These are phyloP conservation scores for Enteromius paludinosus DNA, from an alignment of 2,797 vertebrate species.

Conservation along the genomic window DNA sequence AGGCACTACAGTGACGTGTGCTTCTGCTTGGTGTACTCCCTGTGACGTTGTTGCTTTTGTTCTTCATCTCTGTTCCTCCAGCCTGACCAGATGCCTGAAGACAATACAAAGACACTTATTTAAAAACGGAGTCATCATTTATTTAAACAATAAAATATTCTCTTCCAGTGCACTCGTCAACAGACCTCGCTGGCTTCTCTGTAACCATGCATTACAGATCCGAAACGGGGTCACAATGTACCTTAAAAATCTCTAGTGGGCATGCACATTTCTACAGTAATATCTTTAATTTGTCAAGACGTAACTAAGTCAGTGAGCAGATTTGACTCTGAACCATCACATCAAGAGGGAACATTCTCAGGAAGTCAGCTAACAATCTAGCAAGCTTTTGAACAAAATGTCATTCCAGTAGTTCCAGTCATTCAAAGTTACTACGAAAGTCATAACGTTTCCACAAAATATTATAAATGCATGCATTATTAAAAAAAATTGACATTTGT, in stretches of 20 bases:
- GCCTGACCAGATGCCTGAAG: slow-evolving; percentile 62
- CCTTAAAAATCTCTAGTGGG: slow-evolving; percentile 25
- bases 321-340: background rate
- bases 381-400: background rate
- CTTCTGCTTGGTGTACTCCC: slow-evolving; percentile 72
- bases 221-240: slow-evolving; percentile 17
- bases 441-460: too few relatives aligned
- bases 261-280: background rate
- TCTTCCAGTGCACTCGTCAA: background rate
- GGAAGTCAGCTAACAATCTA: background rate
- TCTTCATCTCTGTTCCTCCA: slow-evolving; percentile 70
- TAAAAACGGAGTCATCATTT: slow-evolving; percentile 45
- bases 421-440: too few relatives aligned
- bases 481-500: background rate
- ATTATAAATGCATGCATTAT: background rate
- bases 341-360: background rate
- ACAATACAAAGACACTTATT: slow-evolving; percentile 34
- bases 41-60: slow-evolving; percentile 73
- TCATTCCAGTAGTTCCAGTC: background rate
- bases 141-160: slow-evolving; percentile 50
- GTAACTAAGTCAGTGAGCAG: background rate
- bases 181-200: background rate
- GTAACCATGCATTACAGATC: background rate
- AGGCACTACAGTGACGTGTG: slow-evolving; percentile 73
- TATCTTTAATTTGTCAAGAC: slow-evolving; percentile 29